Evolutionary conservation across 2,797 vertebrate genomes (phyloP).

Genomic region (Galagoides demidoff): DNA sequence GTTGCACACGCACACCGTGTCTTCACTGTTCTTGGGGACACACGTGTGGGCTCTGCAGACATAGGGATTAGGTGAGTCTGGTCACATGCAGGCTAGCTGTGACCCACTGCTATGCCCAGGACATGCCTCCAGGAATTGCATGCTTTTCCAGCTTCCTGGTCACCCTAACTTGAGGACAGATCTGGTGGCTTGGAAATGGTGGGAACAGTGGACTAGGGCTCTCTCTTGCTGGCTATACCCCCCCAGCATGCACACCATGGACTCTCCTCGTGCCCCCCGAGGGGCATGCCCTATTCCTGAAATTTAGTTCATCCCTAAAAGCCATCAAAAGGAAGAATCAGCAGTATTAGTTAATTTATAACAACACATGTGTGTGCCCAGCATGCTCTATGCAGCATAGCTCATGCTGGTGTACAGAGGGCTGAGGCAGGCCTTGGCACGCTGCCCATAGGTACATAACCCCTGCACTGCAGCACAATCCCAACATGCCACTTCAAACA

Average conservation of each 20-base stretch:
- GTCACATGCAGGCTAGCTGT: accelerated
- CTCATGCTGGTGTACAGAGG: neutral
- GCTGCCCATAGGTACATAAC: neutral
- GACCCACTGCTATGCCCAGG: accelerated
- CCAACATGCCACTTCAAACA: neutral
- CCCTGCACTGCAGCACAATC: neutral
- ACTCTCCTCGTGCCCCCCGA: neutral
- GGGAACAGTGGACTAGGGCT: neutral
- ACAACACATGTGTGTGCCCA: neutral
- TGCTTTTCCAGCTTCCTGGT: neutral
- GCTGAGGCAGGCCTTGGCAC: neutral
- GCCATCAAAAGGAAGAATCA: neutral
- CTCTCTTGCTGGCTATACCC: neutral
- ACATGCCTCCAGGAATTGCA: neutral
- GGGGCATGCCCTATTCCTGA: neutral
- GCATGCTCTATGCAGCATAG: accelerated
- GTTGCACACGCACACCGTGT: accelerated
- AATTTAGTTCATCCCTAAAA: neutral
- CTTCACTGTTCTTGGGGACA: neutral
- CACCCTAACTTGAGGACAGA: neutral
- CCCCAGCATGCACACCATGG: neutral
- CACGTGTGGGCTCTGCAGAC: slow-evolving; percentile 56
- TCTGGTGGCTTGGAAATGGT: neutral
- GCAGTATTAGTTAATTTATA: neutral
- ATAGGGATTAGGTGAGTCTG: neutral